Evolutionary conservation across 2,797 vertebrate genomes (phyloP).

Genomic region (Microchirus variegatus): DNA sequence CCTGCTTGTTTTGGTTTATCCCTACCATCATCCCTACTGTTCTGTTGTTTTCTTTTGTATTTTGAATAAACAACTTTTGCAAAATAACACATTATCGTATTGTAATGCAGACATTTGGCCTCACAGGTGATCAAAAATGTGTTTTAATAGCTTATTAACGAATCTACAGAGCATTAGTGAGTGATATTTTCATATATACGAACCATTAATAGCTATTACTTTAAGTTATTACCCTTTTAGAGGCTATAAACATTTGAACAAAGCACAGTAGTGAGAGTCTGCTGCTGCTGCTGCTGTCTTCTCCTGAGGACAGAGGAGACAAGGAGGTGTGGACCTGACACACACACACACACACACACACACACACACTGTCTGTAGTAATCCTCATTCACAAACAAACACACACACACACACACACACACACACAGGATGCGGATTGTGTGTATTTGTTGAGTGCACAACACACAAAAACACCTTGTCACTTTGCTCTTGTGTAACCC

Average conservation of each 20-base stretch:
- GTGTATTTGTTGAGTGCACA: constrained; percentile 37
- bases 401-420: constrained; percentile 16
- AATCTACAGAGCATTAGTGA: not conserved
- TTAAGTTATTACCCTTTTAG: not conserved
- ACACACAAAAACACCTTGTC: constrained; percentile 27
- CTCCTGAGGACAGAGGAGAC: constrained; percentile 15
- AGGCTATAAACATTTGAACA: constrained; percentile 9
- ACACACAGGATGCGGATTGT: constrained; percentile 30
- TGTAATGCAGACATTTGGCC: too few relatives aligned
- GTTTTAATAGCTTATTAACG: not conserved
- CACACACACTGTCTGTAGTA: constrained; percentile 29
- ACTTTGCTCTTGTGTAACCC: constrained; percentile 2
- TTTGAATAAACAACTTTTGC: too few relatives aligned
- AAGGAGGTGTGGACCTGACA: constrained; percentile 51
- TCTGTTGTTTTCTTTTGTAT: too few relatives aligned
- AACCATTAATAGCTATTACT: not conserved
- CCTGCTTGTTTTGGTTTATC: too few relatives aligned
- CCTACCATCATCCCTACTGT: too few relatives aligned
- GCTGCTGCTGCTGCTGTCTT: constrained; percentile 24
- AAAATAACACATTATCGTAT: too few relatives aligned
- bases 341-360: not conserved
- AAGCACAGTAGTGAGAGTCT: not conserved
- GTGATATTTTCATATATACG: not conserved
- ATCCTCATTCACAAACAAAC: constrained; percentile 30
- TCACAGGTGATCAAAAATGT: too few relatives aligned